phyloP scores from a whole-genome alignment of 2,888 invertebrate species.

The Pomacea canaliculata region DNA sequence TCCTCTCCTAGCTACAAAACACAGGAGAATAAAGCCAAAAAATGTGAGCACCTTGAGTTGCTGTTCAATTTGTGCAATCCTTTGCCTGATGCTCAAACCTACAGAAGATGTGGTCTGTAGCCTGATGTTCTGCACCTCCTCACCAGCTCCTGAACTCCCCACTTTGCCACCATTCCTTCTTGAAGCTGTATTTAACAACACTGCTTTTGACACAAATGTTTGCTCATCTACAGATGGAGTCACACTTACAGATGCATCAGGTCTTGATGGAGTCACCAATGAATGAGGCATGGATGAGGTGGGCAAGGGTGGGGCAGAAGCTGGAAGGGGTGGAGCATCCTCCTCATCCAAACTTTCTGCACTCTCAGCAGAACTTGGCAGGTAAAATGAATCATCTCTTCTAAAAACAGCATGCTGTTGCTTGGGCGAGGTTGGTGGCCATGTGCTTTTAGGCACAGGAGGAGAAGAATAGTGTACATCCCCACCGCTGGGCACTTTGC shows the following conservation, averaged over 20 bases:
- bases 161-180: background rate
- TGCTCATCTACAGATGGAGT: background rate
- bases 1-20: too few species aligned
- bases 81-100: constrained; percentile 44
- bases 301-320: constrained; percentile 14
- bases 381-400: constrained; percentile 38
- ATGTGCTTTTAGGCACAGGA: constrained; percentile 31
- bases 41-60: constrained; percentile 49
- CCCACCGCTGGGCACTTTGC: constrained; percentile 20
- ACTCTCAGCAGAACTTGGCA: constrained; percentile 37
- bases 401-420: constrained; percentile 31
- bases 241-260: constrained; percentile 1
- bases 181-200: constrained; percentile 4
- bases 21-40: too few species aligned
- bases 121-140: background rate
- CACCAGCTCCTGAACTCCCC: background rate
- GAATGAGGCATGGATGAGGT: constrained; percentile 1
- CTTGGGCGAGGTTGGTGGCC: constrained; percentile 9
- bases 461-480: constrained; percentile 29
- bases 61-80: constrained; percentile 54
- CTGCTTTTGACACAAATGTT: constrained; percentile 18
- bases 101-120: constrained; percentile 26
- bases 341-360: constrained; percentile 34
- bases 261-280: constrained; percentile 5
- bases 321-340: constrained; percentile 34